These are phyloP conservation scores for Halocaridina rubra DNA, from an alignment of 2,888 invertebrate genomes.

Conservation along the genomic window DNA sequence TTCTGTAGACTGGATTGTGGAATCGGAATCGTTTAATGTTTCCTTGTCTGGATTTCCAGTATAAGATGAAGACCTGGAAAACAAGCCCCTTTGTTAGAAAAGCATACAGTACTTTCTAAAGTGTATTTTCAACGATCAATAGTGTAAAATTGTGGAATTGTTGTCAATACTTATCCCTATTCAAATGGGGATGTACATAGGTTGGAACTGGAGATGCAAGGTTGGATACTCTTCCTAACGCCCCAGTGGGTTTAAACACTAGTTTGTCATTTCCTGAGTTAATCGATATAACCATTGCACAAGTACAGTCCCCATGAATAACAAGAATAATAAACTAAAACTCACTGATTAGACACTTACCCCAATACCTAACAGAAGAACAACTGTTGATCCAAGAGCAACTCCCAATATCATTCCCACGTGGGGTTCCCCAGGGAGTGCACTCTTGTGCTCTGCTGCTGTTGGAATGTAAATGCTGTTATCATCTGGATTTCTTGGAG, in stretches of 20 bases:
- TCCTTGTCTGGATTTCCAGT: slow-evolving; percentile 76
- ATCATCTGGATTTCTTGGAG: neutral
- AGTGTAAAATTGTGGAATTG: neutral
- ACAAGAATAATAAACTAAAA: neutral
- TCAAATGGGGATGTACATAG: too few species aligned
- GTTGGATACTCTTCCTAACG: too few species aligned
- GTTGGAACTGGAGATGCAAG: too few species aligned
- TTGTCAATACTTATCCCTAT: neutral
- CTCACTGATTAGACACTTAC: slow-evolving; percentile 9
- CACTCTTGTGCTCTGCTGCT: neutral
- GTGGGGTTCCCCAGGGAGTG: neutral
- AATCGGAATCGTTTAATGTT: slow-evolving; percentile 90
- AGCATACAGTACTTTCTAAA: neutral
- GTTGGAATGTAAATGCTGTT: neutral
- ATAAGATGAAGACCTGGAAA: slow-evolving; percentile 76
- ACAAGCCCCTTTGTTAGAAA: too few species aligned
- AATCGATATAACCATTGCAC: too few species aligned
- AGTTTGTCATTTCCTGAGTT: too few species aligned
- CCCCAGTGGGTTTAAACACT: too few species aligned
- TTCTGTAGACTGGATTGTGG: slow-evolving; percentile 97
- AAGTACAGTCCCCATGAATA: too few species aligned
- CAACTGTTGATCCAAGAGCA: slow-evolving; percentile 24
- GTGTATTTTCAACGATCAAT: neutral
- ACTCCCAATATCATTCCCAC: slow-evolving; percentile 35
- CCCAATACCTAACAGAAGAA: neutral